Evolutionary conservation across 2,888 invertebrate species (phyloP).

Genomic region (Ochropacha duplaris): DNA sequence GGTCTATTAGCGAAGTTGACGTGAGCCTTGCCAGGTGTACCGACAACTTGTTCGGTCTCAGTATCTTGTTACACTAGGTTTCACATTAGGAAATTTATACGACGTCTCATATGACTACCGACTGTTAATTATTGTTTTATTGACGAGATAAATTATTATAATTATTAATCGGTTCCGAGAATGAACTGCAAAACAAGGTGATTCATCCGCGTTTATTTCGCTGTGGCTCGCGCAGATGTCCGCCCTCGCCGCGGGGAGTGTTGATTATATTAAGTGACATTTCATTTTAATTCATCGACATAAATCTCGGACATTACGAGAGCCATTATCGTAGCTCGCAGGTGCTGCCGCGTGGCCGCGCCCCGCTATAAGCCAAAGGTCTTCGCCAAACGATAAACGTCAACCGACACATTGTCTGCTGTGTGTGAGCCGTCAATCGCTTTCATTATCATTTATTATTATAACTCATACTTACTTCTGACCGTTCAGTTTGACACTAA

Average conservation of each 20-base stretch:
- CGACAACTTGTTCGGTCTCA: constrained; percentile 63
- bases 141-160: constrained; percentile 74
- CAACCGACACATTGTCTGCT: constrained; percentile 55
- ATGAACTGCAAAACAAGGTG: constrained; percentile 78
- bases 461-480: constrained; percentile 14
- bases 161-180: constrained; percentile 77
- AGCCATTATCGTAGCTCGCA: constrained; percentile 57
- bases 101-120: constrained; percentile 77
- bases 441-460: constrained; percentile 20
- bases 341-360: constrained; percentile 54
- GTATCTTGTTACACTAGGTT: constrained; percentile 78
- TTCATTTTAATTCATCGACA: constrained; percentile 71
- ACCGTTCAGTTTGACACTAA: constrained; percentile 14
- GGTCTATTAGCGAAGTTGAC: constrained; percentile 68
- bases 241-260: constrained; percentile 61
- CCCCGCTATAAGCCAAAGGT: constrained; percentile 54
- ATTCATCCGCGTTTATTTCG: constrained; percentile 68
- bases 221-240: constrained; percentile 53
- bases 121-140: constrained; percentile 80
- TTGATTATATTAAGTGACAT: constrained; percentile 78
- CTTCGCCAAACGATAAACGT: constrained; percentile 46
- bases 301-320: constrained; percentile 72
- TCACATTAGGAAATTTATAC: constrained; percentile 82
- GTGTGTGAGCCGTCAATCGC: constrained; percentile 26
- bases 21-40: constrained; percentile 68